Conservation (phyloP, 2,797 vertebrate genomes). For the Microhierax caerulescens region DNA sequence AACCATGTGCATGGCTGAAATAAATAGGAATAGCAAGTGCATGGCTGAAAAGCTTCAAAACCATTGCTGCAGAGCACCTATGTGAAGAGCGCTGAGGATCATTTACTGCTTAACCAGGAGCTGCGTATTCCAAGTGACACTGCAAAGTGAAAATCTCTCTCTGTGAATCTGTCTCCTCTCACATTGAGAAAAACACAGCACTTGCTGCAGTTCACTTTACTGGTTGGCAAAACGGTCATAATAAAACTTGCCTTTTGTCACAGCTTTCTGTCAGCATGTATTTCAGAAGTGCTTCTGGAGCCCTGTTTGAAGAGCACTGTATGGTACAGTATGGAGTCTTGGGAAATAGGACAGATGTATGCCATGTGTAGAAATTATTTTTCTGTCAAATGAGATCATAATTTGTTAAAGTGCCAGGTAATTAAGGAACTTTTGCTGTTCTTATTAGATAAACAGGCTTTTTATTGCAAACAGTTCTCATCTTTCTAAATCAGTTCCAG, state of each 20-base stretch:
- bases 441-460: conserved; percentile 17
- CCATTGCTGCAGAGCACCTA: background rate
- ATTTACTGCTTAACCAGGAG: background rate
- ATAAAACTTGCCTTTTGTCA: background rate
- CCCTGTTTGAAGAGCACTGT: background rate
- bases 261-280: background rate
- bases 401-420: background rate
- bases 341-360: background rate
- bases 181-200: background rate
- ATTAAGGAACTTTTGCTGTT: background rate
- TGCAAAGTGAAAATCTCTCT: background rate
- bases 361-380: background rate
- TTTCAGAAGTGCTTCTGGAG: background rate
- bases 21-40: background rate
- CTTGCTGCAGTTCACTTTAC: background rate
- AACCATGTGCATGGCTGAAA: background rate
- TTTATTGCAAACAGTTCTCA: conserved; percentile 2
- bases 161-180: background rate
- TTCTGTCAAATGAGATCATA: conserved; percentile 31
- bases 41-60: background rate
- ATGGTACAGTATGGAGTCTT: background rate
- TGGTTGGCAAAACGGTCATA: background rate
- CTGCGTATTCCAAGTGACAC: background rate
- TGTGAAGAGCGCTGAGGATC: background rate
- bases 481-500: conserved; percentile 50